A percentile compares a stretch with the other conserved stretches of the same genome.
Conservation (phyloP, 2,888 invertebrate species). For the Euphydryas editha region DNA sequence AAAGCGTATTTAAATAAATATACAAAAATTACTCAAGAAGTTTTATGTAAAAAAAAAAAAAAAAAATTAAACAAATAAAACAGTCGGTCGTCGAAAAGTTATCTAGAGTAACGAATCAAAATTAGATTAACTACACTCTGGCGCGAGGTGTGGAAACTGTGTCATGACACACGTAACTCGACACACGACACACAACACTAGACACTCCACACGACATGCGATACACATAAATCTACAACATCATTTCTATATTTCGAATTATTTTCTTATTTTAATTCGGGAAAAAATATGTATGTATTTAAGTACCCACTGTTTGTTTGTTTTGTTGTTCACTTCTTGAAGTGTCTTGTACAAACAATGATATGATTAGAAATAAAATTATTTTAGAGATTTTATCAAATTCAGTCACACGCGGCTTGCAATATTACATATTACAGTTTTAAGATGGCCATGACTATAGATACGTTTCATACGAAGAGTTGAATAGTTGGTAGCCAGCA, state of each 20-base stretch:
- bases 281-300: too few species aligned
- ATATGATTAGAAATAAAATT: background rate
- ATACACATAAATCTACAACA: background rate
- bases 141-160: constrained; percentile 6
- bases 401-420: background rate
- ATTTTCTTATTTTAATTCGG: too few species aligned
- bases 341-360: background rate
- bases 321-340: background rate
- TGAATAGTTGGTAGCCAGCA: too few species aligned
- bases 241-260: too few species aligned
- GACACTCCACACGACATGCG: background rate
- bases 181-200: background rate
- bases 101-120: constrained; percentile 9
- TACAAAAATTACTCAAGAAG: background rate
- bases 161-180: background rate
- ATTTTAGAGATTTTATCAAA: constrained; percentile 1
- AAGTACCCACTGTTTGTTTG: too few species aligned
- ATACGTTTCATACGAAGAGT: background rate
- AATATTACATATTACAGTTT: too few species aligned
- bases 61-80: background rate
- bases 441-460: too few species aligned
- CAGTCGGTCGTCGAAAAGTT: constrained; percentile 1
- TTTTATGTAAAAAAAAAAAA: background rate
- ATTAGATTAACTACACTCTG: constrained; percentile 5
- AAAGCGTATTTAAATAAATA: too few species aligned